Conservation (phyloP, 2,113 vertebrate species). For the Alexandromys fortis region DNA sequence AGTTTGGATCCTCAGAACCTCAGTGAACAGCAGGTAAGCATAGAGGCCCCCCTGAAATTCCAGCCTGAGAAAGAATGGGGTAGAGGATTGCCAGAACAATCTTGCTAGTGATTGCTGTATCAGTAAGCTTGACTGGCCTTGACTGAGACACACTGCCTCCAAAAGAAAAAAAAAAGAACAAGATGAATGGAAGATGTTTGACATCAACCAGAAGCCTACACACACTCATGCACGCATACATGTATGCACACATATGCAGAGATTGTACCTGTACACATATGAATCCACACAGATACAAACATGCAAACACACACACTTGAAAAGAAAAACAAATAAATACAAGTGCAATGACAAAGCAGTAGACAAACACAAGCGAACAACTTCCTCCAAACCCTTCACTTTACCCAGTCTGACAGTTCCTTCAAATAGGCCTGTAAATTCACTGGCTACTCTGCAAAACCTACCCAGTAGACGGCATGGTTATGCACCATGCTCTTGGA, state of each 20-base stretch:
- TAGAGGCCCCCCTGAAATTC: background rate
- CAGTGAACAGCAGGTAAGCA: background rate
- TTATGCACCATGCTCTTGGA: rapidly evolving
- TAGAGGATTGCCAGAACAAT: background rate
- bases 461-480: background rate
- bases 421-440: background rate
- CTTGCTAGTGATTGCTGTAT: background rate
- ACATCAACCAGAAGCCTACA: background rate
- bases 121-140: background rate
- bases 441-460: background rate
- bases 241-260: background rate
- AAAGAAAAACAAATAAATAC: background rate
- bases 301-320: background rate
- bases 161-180: background rate
- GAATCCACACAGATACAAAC: too few relatives aligned
- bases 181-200: background rate
- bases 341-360: background rate
- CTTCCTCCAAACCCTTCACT: background rate
- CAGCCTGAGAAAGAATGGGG: background rate
- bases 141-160: background rate
- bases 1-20: background rate
- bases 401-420: background rate
- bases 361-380: background rate
- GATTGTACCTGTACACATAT: background rate
- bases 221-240: background rate